Base-by-base conservation (phyloP, 2,888 invertebrate genomes). In the Tetropium fuscum region DNA sequence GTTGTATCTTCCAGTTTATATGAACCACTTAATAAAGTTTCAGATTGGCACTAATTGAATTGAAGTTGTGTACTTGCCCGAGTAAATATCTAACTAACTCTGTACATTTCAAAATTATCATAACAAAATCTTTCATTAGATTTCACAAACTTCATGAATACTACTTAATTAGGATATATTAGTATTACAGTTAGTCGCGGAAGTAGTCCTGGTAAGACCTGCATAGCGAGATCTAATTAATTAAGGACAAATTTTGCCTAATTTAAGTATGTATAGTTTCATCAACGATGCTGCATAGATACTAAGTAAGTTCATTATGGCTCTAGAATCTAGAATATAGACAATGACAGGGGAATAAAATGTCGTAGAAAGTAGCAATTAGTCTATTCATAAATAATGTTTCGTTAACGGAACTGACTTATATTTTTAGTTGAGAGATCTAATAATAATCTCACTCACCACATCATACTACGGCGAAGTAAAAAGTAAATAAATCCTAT, bases 41-140 rank as follows among this genome's bases (percentile, higher is more conserved):
- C 70, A 69, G 74, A 74, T 73, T 74, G 74, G 73, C 74, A 73
- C 70, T 71, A 74, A 75, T 73, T 74, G 71, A 69, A 72, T 73
- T 72, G 71, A 60, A 58, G 65, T 67, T 68, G 63, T 65, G 58
- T 63, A 65, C 47, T 58, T 56, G 60, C 48, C 48, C 45, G 53
- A 41, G 58, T 58, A 57, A 43, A 59, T 54, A 54, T 43, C 36
- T 38, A 13, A 30, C 20, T 57, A 18, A 25, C 11, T 18, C 16
- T 1, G 20, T 40, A 32, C 19, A 56, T 48, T 22, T 36, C 38
- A 41, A 27, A 25, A 38, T 49, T 49, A 49, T 16, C 16, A 56
- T 30, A 49, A 49, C 38, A 43, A 43, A 54, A 45, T 27, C 44
- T 54, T 44, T 48, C 19, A 19, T 19, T 19, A 22, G 20, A 43